phyloP scores from a whole-genome alignment of 2,888 invertebrate species.

The Andrena chrysosceles region DNA sequence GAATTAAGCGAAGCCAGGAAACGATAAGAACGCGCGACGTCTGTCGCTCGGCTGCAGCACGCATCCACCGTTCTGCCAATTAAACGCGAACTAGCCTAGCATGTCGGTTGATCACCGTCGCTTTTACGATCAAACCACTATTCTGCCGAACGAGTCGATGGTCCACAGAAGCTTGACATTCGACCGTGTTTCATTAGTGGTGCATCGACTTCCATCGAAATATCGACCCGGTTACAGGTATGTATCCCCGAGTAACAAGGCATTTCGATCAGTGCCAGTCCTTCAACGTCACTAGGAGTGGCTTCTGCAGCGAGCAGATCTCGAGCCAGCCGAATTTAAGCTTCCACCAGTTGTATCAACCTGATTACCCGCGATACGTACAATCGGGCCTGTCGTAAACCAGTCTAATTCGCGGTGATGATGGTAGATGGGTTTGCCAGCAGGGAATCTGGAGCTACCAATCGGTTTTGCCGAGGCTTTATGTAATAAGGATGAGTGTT shows the following conservation, averaged over 20 bases:
- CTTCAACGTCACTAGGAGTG: slow-evolving; percentile 52
- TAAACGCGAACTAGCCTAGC: slow-evolving; percentile 40
- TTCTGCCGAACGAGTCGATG: slow-evolving; percentile 49
- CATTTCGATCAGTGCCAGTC: slow-evolving; percentile 76
- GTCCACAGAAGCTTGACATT: slow-evolving; percentile 59
- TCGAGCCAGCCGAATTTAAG: slow-evolving; percentile 44
- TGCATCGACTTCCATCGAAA: slow-evolving; percentile 65
- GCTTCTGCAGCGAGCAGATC: slow-evolving; percentile 43
- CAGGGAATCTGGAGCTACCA: not conserved
- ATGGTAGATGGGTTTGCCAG: not conserved
- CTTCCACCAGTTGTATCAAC: slow-evolving; percentile 15
- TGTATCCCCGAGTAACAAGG: slow-evolving; percentile 73
- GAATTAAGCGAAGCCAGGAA: slow-evolving; percentile 13
- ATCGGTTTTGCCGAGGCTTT: not conserved
- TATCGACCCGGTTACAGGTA: slow-evolving; percentile 55
- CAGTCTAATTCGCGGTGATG: not conserved
- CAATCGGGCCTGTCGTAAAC: not conserved
- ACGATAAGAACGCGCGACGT: not conserved
- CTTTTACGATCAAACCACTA: slow-evolving; percentile 63
- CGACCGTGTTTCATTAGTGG: slow-evolving; percentile 73
- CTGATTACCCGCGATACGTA: slow-evolving; percentile 30
- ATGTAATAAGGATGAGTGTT: not conserved
- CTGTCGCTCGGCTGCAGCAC: not conserved
- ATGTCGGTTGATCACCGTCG: slow-evolving; percentile 32
- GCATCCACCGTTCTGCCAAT: slow-evolving; percentile 28